Percentiles rank a stretch among this genome's conserved stretches.
phyloP scores from a whole-genome alignment of 2,888 invertebrate species.

The Hemicrepidius hirtus region DNA sequence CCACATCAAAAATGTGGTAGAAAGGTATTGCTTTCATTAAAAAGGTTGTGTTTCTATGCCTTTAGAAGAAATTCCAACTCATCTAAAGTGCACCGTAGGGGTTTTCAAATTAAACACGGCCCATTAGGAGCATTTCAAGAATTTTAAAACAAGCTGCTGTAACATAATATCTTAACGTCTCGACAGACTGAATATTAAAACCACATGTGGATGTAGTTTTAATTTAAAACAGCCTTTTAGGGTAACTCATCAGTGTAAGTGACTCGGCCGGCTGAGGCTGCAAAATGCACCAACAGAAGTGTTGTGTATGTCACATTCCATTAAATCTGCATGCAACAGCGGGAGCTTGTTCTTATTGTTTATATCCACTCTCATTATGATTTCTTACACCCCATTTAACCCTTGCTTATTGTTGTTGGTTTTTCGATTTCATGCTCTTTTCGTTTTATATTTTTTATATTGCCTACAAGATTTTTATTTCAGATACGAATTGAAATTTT shows the following conservation, averaged over 20 bases:
- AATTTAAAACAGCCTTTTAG: conserved; percentile 55
- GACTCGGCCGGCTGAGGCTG: conserved; percentile 46
- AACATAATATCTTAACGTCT: conserved; percentile 56
- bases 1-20: too few species aligned
- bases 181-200: conserved; percentile 56
- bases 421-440: not conserved
- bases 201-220: conserved; percentile 59
- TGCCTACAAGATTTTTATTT: not conserved
- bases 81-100: too few species aligned
- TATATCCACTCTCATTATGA: conserved; percentile 40
- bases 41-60: too few species aligned
- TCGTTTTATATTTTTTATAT: not conserved
- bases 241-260: conserved; percentile 58
- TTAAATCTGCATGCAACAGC: conserved; percentile 26
- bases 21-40: too few species aligned
- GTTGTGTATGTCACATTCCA: conserved; percentile 43
- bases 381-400: conserved; percentile 45
- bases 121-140: conserved; percentile 58
- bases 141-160: conserved; percentile 56
- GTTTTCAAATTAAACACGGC: conserved; percentile 48
- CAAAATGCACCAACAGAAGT: conserved; percentile 46
- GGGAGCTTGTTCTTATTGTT: conserved; percentile 12
- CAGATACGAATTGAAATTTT: not conserved
- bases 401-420: conserved; percentile 8
- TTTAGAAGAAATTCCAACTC: too few species aligned